Evolutionary conservation across 2,888 invertebrate species (phyloP).

Genomic region (Diloba caeruleocephala): DNA sequence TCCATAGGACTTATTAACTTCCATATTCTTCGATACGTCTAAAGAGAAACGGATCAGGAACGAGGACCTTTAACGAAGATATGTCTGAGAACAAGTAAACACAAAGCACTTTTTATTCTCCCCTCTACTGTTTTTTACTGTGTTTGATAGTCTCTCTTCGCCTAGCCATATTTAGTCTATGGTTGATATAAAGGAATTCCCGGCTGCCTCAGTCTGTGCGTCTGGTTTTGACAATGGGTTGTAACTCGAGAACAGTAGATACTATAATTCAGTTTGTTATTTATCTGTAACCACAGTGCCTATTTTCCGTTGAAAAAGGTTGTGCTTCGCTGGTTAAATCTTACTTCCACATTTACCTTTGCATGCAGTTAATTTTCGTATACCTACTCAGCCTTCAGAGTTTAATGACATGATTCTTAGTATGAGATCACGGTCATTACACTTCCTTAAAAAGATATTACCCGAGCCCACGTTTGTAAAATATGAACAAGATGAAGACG

Average conservation of each 20-base stretch:
- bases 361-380: background rate
- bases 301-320: slow-evolving; percentile 16
- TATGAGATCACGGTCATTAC: slow-evolving; percentile 38
- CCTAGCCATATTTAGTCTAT: slow-evolving; percentile 8
- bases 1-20: no score
- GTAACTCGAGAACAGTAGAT: slow-evolving; percentile 17
- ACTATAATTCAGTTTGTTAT: slow-evolving; percentile 19
- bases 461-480: slow-evolving; percentile 24
- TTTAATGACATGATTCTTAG: slow-evolving; percentile 18
- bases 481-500: slow-evolving; percentile 2
- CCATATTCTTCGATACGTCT: no score
- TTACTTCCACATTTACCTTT: background rate
- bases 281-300: slow-evolving; percentile 13
- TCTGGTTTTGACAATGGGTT: slow-evolving; percentile 45
- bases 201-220: slow-evolving; percentile 5
- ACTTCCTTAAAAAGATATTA: slow-evolving; percentile 29
- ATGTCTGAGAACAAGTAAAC: background rate
- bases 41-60: no score
- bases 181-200: slow-evolving; percentile 27
- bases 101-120: background rate
- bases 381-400: slow-evolving; percentile 5
- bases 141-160: slow-evolving; percentile 6
- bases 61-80: background rate
- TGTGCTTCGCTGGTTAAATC: slow-evolving; percentile 1
- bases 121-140: background rate